A percentile compares a stretch with the other conserved stretches of the same genome.
These are phyloP conservation scores for Apodemia hepburni DNA, from an alignment of 2,888 invertebrate species.

Conservation along the genomic window DNA sequence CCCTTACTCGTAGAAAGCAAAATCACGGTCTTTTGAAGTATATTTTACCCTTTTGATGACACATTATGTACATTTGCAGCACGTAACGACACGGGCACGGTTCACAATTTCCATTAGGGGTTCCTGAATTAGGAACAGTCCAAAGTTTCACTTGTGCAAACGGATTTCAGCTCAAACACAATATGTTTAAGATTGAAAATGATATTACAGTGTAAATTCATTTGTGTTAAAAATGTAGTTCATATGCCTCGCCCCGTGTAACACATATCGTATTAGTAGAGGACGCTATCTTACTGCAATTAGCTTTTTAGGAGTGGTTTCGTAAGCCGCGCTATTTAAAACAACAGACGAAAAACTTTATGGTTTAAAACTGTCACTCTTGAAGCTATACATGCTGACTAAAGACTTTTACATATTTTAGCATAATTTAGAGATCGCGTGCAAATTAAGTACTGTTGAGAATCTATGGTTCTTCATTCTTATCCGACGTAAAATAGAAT, in stretches of 20 bases:
- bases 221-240: conserved; percentile 45
- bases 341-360: conserved; percentile 28
- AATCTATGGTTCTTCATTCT: conserved; percentile 1
- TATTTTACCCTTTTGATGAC: conserved; percentile 79
- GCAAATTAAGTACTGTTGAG: background rate
- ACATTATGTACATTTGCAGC: conserved; percentile 78
- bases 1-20: conserved; percentile 55
- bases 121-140: conserved; percentile 51
- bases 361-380: background rate
- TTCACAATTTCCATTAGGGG: conserved; percentile 77
- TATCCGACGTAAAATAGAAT: too few relatives aligned
- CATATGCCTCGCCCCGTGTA: conserved; percentile 60
- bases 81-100: conserved; percentile 76
- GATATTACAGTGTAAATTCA: conserved; percentile 29
- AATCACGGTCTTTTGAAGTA: conserved; percentile 75
- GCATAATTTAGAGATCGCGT: background rate
- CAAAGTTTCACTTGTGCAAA: conserved; percentile 43
- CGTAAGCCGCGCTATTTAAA: conserved; percentile 33
- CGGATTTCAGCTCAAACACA: conserved; percentile 47
- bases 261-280: conserved; percentile 78
- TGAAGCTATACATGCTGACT: conserved; percentile 1
- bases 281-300: conserved; percentile 77
- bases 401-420: background rate
- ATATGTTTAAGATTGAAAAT: conserved; percentile 35
- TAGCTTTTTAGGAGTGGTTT: conserved; percentile 68